These are phyloP conservation scores for Bettongia penicillata DNA, from an alignment of 2,113 vertebrate species.

Conservation along the genomic window DNA sequence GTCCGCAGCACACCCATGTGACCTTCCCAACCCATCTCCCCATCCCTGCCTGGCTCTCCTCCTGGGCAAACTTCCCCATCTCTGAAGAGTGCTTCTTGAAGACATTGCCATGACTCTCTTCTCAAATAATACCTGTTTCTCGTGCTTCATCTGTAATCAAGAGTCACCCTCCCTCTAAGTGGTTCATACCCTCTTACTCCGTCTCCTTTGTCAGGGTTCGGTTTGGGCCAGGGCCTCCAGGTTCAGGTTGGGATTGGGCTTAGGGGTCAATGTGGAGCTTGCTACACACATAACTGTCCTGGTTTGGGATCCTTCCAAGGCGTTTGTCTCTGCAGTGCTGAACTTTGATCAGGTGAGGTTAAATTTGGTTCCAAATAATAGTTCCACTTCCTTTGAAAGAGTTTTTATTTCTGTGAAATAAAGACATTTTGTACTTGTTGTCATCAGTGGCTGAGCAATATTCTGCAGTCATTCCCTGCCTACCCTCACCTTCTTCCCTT, in stretches of 20 bases:
- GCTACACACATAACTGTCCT: not conserved
- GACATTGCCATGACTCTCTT: not conserved
- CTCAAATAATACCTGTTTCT: not conserved
- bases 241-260: not conserved
- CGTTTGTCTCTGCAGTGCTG: not conserved
- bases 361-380: not conserved
- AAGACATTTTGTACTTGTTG: constrained; percentile 65
- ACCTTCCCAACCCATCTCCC: fast-evolving
- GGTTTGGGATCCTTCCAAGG: not conserved
- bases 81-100: not conserved
- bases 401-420: constrained; percentile 74
- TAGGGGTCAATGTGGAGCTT: not conserved
- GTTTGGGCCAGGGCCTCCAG: not conserved
- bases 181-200: not conserved
- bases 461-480: not conserved
- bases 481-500: not conserved
- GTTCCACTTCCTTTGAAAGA: not conserved
- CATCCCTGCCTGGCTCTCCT: not conserved
- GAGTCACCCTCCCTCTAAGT: not conserved
- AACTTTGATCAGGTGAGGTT: not conserved
- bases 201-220: not conserved
- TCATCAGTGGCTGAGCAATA: not conserved
- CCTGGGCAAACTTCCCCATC: not conserved
- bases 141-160: not conserved
- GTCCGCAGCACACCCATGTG: constrained; percentile 84